Evolutionary conservation across 1,140 invertebrate genomes (phyloP).

Genomic region (Drosophila quadrilineata): DNA sequence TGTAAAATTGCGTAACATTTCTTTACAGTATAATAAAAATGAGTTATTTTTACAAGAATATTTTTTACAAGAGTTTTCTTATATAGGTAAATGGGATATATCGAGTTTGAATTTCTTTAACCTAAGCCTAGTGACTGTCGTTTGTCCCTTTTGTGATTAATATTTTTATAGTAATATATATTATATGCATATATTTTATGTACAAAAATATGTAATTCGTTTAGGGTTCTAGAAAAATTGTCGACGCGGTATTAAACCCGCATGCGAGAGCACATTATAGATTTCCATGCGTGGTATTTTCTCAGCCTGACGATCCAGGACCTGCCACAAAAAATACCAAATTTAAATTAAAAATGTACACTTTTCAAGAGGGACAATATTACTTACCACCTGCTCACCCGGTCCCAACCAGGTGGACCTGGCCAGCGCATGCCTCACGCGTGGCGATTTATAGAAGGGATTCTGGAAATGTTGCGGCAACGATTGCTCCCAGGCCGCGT

Average conservation of each 20-base stretch:
- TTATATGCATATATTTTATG: constrained; percentile 24
- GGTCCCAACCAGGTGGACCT: constrained; percentile 83
- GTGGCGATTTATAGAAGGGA: constrained; percentile 81
- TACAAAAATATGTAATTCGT: constrained; percentile 15
- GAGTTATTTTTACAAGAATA: constrained; percentile 34
- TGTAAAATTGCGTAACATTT: constrained; percentile 1
- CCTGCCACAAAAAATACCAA: constrained; percentile 64
- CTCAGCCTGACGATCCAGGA: constrained; percentile 83
- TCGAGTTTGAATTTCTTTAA: no score
- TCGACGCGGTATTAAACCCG: constrained; percentile 83
- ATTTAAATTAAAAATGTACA: neutral
- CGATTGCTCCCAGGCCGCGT: constrained; percentile 77
- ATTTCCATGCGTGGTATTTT: constrained; percentile 83
- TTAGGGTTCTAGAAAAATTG: constrained; percentile 49
- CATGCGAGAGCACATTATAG: constrained; percentile 84
- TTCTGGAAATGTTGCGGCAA: constrained; percentile 80
- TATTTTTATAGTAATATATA: constrained; percentile 30
- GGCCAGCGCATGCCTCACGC: constrained; percentile 82
- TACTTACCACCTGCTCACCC: constrained; percentile 83
- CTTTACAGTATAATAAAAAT: constrained; percentile 19
- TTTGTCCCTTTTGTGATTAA: neutral
- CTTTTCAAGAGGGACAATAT: neutral
- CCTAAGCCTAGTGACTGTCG: no score
- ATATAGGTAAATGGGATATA: no score
- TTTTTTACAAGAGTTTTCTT: neutral